Conservation (phyloP, 2,113 vertebrate genomes). For the Paraplagusia blochii region DNA sequence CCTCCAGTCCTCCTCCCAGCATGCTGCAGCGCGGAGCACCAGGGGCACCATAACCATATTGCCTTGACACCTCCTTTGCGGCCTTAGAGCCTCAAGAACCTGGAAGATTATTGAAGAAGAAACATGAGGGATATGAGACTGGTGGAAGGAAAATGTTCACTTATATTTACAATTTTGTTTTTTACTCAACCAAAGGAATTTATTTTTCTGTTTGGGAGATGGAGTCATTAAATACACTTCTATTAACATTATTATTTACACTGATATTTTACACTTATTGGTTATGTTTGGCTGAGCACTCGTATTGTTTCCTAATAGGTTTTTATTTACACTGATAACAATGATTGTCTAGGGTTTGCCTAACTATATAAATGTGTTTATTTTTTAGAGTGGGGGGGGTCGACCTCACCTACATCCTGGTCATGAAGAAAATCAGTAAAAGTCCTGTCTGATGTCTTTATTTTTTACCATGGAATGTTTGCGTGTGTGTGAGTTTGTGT, state of each 20-base stretch:
- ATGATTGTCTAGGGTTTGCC: conserved; percentile 47
- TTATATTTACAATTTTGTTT: conserved; percentile 59
- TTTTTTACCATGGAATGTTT: no score
- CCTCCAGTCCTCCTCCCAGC: conserved; percentile 67
- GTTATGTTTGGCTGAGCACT: conserved; percentile 64
- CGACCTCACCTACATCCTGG: conserved; percentile 16
- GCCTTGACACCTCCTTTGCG: conserved; percentile 81
- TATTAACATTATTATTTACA: conserved; percentile 40
- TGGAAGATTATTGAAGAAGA: conserved; percentile 64
- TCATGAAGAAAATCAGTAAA: conserved; percentile 31
- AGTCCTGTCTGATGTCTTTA: no score
- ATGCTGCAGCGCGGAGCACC: conserved; percentile 78
- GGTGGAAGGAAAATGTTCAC: conserved; percentile 55
- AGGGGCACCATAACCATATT: conserved; percentile 78
- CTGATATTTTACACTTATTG: conserved; percentile 48
- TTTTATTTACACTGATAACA: conserved; percentile 50
- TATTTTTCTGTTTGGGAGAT: conserved; percentile 65
- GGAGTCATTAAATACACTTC: conserved; percentile 58
- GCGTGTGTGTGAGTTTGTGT: no score
- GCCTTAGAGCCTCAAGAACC: conserved; percentile 80
- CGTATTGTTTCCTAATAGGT: conserved; percentile 52
- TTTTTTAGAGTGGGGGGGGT: conserved; percentile 9
- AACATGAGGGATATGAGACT: conserved; percentile 49
- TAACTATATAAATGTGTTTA: conserved; percentile 53
- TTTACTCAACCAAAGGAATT: conserved; percentile 80